Percentiles rank a stretch among this genome's conserved stretches.
phyloP scores from a whole-genome alignment of 1,140 invertebrate species.

The Nixonia krombeini region DNA sequence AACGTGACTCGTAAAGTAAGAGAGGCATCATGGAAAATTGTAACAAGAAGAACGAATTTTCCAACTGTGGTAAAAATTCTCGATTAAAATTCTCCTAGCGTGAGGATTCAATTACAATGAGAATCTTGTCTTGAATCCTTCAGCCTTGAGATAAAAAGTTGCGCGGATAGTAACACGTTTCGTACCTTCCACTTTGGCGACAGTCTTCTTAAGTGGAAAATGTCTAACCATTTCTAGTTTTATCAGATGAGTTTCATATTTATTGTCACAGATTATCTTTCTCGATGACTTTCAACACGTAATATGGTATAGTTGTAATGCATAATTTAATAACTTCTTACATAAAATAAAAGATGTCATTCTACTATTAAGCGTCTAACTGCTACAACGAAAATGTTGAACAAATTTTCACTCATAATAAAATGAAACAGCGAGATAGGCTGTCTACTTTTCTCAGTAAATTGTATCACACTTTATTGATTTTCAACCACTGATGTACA shows the following conservation, averaged over 20 bases:
- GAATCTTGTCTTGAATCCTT: conserved; percentile 40
- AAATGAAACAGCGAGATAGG: background rate
- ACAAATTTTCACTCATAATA: too few species aligned
- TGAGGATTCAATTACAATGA: conserved; percentile 59
- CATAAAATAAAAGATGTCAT: too few species aligned
- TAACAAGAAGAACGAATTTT: conserved; percentile 13
- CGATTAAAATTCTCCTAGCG: conserved; percentile 57
- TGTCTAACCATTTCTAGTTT: conserved; percentile 15
- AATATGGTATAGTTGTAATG: too few species aligned
- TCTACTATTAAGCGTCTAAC: too few species aligned
- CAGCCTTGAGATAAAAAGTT: conserved; percentile 17
- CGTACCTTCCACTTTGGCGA: conserved; percentile 11
- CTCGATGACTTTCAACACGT: too few species aligned
- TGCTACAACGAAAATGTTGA: background rate
- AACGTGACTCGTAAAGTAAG: conserved; percentile 33
- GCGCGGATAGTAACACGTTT: conserved; percentile 11
- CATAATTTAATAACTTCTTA: too few species aligned
- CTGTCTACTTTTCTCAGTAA: background rate
- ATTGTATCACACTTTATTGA: background rate
- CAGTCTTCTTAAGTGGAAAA: conserved; percentile 18
- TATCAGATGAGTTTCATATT: conserved; percentile 29
- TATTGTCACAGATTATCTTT: background rate
- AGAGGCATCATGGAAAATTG: conserved; percentile 23
- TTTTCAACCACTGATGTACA: conserved; percentile 1
- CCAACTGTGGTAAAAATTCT: conserved; percentile 24